Evolutionary conservation across 2,888 invertebrate species (phyloP).

Genomic region (Patella ulyssiponensis): DNA sequence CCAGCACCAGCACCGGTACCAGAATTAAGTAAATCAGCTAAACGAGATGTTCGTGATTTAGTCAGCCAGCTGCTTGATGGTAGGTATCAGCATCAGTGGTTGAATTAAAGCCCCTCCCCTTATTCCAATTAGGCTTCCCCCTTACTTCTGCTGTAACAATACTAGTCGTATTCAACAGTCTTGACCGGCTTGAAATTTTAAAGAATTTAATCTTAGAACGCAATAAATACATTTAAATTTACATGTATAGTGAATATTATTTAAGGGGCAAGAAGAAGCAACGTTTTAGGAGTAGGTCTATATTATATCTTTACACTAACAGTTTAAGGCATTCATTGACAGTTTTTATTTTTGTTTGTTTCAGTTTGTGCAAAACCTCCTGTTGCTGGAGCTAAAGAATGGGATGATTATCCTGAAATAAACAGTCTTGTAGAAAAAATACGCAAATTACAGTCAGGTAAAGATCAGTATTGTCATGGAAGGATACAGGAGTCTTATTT

Average conservation of each 20-base stretch:
- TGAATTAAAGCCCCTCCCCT: too few relatives aligned
- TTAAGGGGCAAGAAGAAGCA: too few relatives aligned
- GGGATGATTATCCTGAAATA: slow-evolving; percentile 60
- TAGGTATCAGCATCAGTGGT: slow-evolving; percentile 39
- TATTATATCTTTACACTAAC: not conserved
- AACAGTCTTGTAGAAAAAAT: slow-evolving; percentile 59
- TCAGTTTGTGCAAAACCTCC: slow-evolving; percentile 57
- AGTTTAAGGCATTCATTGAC: not conserved
- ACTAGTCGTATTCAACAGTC: not conserved
- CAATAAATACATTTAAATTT: not conserved
- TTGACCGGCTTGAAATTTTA: too few relatives aligned
- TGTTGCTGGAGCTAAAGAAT: slow-evolving; percentile 55
- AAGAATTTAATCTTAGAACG: not conserved
- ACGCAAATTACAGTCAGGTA: slow-evolving; percentile 57
- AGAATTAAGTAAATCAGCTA: slow-evolving; percentile 52
- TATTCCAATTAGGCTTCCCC: too few relatives aligned
- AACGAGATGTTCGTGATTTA: slow-evolving; percentile 60
- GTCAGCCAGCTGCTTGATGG: slow-evolving; percentile 61
- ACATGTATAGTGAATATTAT: slow-evolving; percentile 1
- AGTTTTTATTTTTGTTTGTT: slow-evolving; percentile 1
- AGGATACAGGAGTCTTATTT: too few relatives aligned
- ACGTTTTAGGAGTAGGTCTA: not conserved
- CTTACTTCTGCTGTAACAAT: not conserved
- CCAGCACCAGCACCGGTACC: slow-evolving; percentile 36
- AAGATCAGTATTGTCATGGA: not conserved